phyloP scores from a whole-genome alignment of 2,113 vertebrate species.

The Silurus asotus region DNA sequence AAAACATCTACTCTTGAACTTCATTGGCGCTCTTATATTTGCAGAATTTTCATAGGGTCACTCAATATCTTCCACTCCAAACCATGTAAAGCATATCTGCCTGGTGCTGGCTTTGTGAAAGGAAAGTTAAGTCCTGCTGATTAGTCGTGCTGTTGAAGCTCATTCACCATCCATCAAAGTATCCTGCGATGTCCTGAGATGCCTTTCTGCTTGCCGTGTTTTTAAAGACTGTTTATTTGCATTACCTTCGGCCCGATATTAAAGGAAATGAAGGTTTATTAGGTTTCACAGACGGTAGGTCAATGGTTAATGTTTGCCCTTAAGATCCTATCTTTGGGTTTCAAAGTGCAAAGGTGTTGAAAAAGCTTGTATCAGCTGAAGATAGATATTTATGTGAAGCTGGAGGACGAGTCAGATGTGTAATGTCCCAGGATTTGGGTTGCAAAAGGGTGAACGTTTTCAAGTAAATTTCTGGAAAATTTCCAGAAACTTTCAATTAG shows the following conservation, averaged over 20 bases:
- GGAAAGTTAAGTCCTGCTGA: no score
- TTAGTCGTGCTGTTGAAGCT: background rate
- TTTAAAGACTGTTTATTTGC: background rate
- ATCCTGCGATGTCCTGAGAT: background rate
- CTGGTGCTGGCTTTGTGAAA: no score
- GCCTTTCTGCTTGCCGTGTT: background rate
- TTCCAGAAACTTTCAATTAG: no score
- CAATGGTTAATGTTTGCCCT: background rate
- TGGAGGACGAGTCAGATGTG: background rate
- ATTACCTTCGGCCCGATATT: background rate
- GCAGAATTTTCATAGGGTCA: no score
- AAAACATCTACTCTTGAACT: no score
- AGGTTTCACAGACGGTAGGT: background rate
- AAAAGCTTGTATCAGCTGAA: background rate
- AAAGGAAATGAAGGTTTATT: background rate
- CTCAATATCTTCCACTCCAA: no score
- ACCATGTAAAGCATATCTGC: no score
- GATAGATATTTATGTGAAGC: background rate
- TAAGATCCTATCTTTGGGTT: background rate
- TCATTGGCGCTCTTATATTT: no score
- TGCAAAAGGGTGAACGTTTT: no score
- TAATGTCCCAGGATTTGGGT: background rate
- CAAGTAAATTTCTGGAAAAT: no score
- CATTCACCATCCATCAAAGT: background rate
- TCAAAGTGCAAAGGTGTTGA: background rate